Conservation (phyloP, 2,113 vertebrate genomes). For the Bucco capensis region DNA sequence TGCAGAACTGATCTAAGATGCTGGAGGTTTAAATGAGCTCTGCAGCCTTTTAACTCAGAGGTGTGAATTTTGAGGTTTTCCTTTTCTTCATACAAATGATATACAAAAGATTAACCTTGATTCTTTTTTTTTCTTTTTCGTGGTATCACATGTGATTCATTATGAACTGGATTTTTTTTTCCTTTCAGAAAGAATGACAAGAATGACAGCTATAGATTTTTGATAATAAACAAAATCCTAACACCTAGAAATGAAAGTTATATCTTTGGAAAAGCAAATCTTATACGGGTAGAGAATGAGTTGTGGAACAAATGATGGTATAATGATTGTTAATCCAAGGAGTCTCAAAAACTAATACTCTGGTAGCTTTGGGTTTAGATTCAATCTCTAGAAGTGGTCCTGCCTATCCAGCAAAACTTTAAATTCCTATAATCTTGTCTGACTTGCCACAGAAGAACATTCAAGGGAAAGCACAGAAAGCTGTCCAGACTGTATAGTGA, state of each 20-base stretch:
- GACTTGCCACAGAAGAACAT: not conserved
- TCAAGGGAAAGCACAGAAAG: not conserved
- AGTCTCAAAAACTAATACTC: not conserved
- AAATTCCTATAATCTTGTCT: not conserved
- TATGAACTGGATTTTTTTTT: not conserved
- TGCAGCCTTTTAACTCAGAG: not conserved
- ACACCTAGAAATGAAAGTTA: not conserved
- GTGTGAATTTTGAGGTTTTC: not conserved
- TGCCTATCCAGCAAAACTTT: not conserved
- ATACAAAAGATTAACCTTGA: not conserved
- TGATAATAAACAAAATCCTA: not conserved
- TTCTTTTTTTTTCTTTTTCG: not conserved
- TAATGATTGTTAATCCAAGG: not conserved
- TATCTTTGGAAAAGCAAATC: not conserved
- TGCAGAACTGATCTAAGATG: slow-evolving; percentile 13
- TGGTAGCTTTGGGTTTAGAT: not conserved
- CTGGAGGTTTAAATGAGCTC: slow-evolving; percentile 16
- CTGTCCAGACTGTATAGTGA: not conserved
- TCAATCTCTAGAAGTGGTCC: not conserved
- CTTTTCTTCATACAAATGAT: not conserved
- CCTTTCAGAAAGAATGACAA: not conserved
- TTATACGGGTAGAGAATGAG: not conserved
- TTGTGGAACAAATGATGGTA: not conserved
- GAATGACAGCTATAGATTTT: not conserved
- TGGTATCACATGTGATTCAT: not conserved